Evolutionary conservation across 2,113 vertebrate genomes (phyloP), one percentile per base, ranked within the genome.

Genomic region (Galeopterus variegatus): DNA sequence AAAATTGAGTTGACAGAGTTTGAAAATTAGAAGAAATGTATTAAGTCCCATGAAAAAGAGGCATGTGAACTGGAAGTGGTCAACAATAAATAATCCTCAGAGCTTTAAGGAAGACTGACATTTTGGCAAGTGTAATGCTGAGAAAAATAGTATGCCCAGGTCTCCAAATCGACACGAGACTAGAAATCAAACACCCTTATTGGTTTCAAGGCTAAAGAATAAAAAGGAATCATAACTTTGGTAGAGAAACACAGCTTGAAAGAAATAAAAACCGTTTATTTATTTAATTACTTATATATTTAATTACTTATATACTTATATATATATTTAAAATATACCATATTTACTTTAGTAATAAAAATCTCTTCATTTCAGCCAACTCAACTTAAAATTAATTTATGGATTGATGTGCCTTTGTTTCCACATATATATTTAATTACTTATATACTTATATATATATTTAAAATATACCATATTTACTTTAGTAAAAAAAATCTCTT

Each of bases 11-110:
- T 67, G n/a, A 87, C 3, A 81, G 41, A 70, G 21, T 86, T 88
- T 73, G 41, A 94, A 97, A 92, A 88, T 90, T 52, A 81, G 11
- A 92, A 97, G 67, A 83, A 33, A 83, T 70, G 72, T 65, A 79
- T 70, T 83, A 84, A 88, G 45, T 62, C 21, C 24, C 5, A 33
- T 67, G 33, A 86, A 80, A 93, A 33, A n/a, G 48, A 90, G 23
- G 36, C 41, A 54, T 48, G 23, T 70, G 23, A 80, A 95, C 11
- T 56, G 18, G 28, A 93, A 82, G 41, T 54, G 50, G n/a, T 89
- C 62, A 88, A 75, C 12, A 87, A 18, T 84, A 96, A 80, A 62
- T 90, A 54, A 79, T 95, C 12, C 15, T 67, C 5, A 69, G 52
- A 41, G 13, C 21, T 75, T 77, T 88, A 64, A 67, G 60, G 24